phyloP scores from a whole-genome alignment of 2,888 invertebrate species.

The Catonia carolina region DNA sequence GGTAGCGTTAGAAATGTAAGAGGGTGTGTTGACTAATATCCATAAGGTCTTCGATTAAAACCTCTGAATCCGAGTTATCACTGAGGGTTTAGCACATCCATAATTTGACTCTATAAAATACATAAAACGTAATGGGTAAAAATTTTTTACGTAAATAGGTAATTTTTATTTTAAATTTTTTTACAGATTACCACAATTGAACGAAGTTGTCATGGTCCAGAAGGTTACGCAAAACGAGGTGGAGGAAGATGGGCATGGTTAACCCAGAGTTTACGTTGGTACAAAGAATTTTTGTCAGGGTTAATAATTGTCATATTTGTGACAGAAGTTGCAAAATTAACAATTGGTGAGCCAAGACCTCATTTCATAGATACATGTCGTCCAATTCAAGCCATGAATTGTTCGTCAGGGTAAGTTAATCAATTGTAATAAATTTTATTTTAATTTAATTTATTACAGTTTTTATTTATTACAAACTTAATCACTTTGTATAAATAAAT shows the following conservation, averaged over 20 bases:
- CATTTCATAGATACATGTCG: slow-evolving; percentile 67
- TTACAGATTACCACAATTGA: slow-evolving; percentile 36
- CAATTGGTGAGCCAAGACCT: slow-evolving; percentile 66
- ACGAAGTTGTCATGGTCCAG: slow-evolving; percentile 34
- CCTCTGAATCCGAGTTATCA: too few species aligned
- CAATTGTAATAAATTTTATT: too few species aligned
- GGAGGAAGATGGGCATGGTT: slow-evolving; percentile 29
- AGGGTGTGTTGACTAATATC: too few species aligned
- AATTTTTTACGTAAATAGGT: too few species aligned
- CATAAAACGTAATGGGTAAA: too few species aligned
- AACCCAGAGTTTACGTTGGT: slow-evolving; percentile 42
- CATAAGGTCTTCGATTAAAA: too few species aligned
- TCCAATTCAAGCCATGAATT: slow-evolving; percentile 58
- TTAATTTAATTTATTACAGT: too few species aligned
- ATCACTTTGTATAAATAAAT: too few species aligned
- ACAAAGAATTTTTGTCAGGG: slow-evolving; percentile 58
- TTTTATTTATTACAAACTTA: too few species aligned
- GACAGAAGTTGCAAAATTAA: slow-evolving; percentile 56
- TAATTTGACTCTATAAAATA: too few species aligned
- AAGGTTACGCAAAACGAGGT: slow-evolving; percentile 32
- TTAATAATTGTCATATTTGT: slow-evolving; percentile 54
- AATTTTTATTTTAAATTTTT: slow-evolving; percentile 1
- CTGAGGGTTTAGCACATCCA: too few species aligned
- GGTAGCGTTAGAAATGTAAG: too few species aligned
- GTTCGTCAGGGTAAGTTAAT: slow-evolving; percentile 47